Percentiles rank a stretch among this genome's conserved stretches.
Evolutionary conservation across 2,797 vertebrate genomes (phyloP).

Genomic region (Acrossocheilus fasciatus): DNA sequence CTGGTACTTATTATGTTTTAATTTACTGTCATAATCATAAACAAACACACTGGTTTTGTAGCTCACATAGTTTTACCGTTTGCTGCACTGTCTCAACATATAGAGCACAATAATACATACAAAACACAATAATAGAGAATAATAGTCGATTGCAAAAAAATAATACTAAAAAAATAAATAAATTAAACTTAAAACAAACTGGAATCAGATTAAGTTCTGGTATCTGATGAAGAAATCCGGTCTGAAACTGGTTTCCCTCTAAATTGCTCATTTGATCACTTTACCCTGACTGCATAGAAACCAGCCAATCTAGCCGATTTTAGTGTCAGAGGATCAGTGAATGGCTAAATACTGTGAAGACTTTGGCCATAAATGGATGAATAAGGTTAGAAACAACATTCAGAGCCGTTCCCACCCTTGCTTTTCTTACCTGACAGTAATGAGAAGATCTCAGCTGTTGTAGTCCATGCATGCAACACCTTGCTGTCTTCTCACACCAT

Average conservation of each 20-base stretch:
- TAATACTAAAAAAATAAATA: too few species aligned
- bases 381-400: background rate
- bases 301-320: background rate
- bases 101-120: too few species aligned
- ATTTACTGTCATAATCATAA: background rate
- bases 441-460: conserved; percentile 6
- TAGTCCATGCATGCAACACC: background rate
- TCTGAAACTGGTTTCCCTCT: background rate
- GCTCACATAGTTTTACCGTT: background rate
- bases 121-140: too few species aligned
- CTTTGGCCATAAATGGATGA: background rate
- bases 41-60: background rate
- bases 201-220: too few species aligned
- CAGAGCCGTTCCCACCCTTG: background rate
- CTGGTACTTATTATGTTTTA: background rate
- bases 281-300: background rate
- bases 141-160: too few species aligned
- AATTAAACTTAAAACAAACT: too few species aligned
- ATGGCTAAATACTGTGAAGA: background rate
- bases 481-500: background rate
- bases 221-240: too few species aligned
- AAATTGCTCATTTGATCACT: background rate
- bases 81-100: background rate
- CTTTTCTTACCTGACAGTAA: background rate
- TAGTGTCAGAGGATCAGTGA: background rate